Evolutionary conservation across 2,888 invertebrate species (phyloP).

Genomic region (Papilio gigon): DNA sequence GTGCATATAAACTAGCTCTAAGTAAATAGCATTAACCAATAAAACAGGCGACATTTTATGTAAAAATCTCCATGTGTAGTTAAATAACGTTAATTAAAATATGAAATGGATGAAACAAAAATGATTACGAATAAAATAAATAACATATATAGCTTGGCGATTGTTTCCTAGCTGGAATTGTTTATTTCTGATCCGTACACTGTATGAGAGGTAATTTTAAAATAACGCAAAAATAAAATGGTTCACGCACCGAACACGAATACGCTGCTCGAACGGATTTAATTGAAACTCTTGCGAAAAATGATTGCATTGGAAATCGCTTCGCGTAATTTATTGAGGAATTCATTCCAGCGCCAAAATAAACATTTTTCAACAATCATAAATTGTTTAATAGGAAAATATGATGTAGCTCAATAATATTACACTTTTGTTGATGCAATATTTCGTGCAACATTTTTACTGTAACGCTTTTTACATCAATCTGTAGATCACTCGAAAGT

Average conservation of each 20-base stretch:
- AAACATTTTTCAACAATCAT: conserved; percentile 10
- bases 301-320: conserved; percentile 26
- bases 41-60: no score
- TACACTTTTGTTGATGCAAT: not conserved
- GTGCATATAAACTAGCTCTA: no score
- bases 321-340: conserved; percentile 21
- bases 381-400: conserved; percentile 5
- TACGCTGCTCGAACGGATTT: conserved; percentile 12
- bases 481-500: no score
- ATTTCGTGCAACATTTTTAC: not conserved
- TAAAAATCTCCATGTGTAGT: no score
- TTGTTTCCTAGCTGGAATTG: not conserved
- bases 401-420: not conserved
- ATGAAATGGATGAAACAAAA: no score
- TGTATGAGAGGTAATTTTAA: not conserved
- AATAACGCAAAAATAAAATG: conserved; percentile 11
- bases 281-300: conserved; percentile 28
- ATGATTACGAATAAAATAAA: no score
- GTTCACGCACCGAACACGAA: not conserved
- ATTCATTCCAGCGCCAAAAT: conserved; percentile 24
- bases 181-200: not conserved
- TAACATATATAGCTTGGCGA: not conserved
- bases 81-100: no score
- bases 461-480: not conserved
- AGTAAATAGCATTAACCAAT: no score